Base-by-base conservation (phyloP, 2,888 invertebrate species). In the Unio pictorum region DNA sequence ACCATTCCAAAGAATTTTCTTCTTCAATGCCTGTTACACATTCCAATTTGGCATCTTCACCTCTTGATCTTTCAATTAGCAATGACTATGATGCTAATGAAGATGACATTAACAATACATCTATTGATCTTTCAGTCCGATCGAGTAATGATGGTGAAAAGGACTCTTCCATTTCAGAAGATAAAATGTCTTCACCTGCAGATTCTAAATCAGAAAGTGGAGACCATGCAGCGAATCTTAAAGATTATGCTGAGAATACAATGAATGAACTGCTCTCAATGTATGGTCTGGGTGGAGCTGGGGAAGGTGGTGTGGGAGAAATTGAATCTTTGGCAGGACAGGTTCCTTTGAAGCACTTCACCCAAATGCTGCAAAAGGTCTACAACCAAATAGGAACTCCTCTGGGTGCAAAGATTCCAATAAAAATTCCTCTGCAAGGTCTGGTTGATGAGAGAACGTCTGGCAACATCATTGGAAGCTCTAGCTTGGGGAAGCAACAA, bases 251-350 rank as follows among this genome's bases (percentile, higher is more conserved):
- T 5, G 94, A 94, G 91, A 94, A 93, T 81, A 95, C 95, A 17
- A 94, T 95, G 94, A 93, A 94, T 81, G 94, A 95, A 87, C 90
- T 95, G 65, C 91, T 95, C 69, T 94, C 94, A 54, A 94, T 95
- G 83, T 95, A 95, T 87, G 95, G 95, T 30, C 91, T 95, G 80
- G 94, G 93, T 68, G 94, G 94, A 87, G 86, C 93, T 93, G 84
- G 65, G 15, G 74, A 74, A 45, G 45, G 45, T 3, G 45, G 45
- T 11, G 45, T 15, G 45, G 64, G 62, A 28, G 72, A 64, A 20
- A n/a, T 65, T 26, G 54, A 23, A 30, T 75, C 75, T 30, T 93
- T 94, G 76, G 93, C 93, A 71, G 93, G 93, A 69, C 83, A 84
- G 58, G 74, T 85, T 84, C 94, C 94, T 65, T 92, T 94, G 80